Conservation (phyloP, 2,113 vertebrate species). For the Lanius collurio region DNA sequence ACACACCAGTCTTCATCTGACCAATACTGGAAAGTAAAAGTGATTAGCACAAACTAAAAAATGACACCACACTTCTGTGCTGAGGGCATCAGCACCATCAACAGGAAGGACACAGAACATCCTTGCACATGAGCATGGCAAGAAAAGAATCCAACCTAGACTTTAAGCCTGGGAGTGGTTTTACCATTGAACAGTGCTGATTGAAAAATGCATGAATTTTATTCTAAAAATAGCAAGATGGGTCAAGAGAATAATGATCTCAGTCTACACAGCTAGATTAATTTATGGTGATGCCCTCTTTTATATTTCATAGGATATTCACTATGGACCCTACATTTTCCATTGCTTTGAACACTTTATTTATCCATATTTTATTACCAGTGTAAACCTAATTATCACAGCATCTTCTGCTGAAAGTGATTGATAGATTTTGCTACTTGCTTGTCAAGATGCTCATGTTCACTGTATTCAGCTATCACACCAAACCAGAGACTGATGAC, state of each 20-base stretch:
- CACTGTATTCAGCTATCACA: constrained; percentile 6
- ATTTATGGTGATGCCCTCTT: neutral
- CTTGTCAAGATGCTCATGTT: constrained; percentile 33
- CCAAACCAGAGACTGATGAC: constrained; percentile 36
- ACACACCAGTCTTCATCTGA: neutral
- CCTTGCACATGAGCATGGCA: neutral
- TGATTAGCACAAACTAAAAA: neutral
- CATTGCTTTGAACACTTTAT: constrained; percentile 2
- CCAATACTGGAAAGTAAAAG: neutral
- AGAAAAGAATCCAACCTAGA: neutral
- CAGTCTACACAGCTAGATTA: neutral
- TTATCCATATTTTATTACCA: constrained; percentile 45
- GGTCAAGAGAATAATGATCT: constrained; percentile 27
- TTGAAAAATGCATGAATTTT: neutral
- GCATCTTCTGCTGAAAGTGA: constrained; percentile 28
- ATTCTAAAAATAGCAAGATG: constrained; percentile 17
- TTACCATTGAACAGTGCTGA: neutral
- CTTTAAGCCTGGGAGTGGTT: neutral
- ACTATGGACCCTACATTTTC: constrained; percentile 3
- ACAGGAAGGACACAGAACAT: neutral
- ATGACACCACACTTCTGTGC: neutral
- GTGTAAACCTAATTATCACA: constrained; percentile 52
- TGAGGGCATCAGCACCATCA: neutral
- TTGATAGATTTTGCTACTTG: constrained; percentile 37
- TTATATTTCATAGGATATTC: neutral